Evolutionary conservation across 1,140 invertebrate genomes (phyloP), one percentile per base, ranked within the genome.

Genomic region (Pollicipes pollicipes): DNA sequence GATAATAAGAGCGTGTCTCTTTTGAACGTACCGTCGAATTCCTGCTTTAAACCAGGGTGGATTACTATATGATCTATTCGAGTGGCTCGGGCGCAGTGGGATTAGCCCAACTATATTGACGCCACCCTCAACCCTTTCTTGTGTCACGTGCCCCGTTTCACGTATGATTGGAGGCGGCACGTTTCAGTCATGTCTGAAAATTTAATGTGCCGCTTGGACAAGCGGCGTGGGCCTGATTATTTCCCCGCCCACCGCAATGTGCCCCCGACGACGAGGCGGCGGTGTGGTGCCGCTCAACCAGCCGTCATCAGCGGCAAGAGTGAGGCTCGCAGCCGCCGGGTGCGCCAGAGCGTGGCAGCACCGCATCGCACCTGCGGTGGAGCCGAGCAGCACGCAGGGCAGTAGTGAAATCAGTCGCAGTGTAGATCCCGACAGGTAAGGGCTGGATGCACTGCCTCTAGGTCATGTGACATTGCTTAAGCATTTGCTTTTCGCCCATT

Each of bases 21-120:
- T 58, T 58, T 58, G 45, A 58, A 21, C 45, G 45, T 3, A 58
- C 45, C 45, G 45, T 6, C 45, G 45, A 21, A 35, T 21, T 21
- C 13, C 10, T 21, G 45, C 21, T 21, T 21, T 24, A 58, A 58
- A 58, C 45, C 45, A 21, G 45, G 45, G 13, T 21, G 45, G 17
- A 58, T 58, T 58, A 58, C 45, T 58, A 58, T 58, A 58, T 58
- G 45, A 58, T 58, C 45, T 58, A 58, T 58, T 58, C 45, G 45
- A 58, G 45, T 58, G 45, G 13, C 45, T 21, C 45, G 13, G 24
- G 45, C 45, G 45, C 13, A 58, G 24, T 21, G 45, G 45, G 13
- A 58, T 58, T 58, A 58, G 45, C 45, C 45, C 45, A 58, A 58
- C 45, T 58, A 58, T 58, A 58, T 58, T 58, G 45, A 58, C 45